A percentile compares a stretch with the other conserved stretches of the same genome.
These are phyloP conservation scores for Butorides virescens DNA, from an alignment of 2,113 vertebrate species.

Conservation along the genomic window DNA sequence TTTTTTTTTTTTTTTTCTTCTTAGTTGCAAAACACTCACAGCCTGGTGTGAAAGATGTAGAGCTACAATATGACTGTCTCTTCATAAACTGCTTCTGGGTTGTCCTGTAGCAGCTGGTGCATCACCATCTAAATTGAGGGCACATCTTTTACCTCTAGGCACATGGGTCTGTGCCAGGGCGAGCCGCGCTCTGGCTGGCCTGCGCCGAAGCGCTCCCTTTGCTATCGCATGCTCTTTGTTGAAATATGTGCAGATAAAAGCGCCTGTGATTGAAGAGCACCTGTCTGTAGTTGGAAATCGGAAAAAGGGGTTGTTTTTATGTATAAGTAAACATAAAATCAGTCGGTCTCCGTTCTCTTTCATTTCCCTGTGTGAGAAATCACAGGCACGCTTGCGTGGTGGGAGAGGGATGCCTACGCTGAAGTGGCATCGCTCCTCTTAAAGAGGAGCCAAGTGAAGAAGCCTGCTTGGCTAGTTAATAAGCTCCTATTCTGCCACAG, in stretches of 20 bases:
- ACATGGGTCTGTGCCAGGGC: not conserved
- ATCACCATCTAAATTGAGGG: not conserved
- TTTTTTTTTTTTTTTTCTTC: not conserved
- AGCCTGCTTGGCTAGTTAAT: not conserved
- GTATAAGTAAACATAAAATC: not conserved
- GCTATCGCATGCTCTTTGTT: not conserved
- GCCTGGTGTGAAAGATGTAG: not conserved
- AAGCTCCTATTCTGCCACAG: not conserved
- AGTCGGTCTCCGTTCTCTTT: not conserved
- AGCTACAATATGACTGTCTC: not conserved
- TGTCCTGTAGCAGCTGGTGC: constrained; percentile 11
- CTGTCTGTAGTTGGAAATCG: not conserved
- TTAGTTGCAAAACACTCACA: not conserved
- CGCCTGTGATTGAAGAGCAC: not conserved
- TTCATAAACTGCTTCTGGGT: not conserved
- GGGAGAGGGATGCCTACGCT: not conserved
- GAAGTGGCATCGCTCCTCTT: not conserved
- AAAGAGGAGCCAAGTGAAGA: not conserved
- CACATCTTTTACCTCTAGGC: not conserved
- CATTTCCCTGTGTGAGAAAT: not conserved
- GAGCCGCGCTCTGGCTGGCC: not conserved
- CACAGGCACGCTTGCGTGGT: not conserved
- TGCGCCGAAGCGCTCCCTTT: rapidly evolving
- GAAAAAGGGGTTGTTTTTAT: not conserved
- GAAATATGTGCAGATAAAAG: not conserved